A percentile compares a stretch with the other conserved stretches of the same genome.
phyloP scores from a whole-genome alignment of 2,888 invertebrate species.

The Isotomurus palustris region DNA sequence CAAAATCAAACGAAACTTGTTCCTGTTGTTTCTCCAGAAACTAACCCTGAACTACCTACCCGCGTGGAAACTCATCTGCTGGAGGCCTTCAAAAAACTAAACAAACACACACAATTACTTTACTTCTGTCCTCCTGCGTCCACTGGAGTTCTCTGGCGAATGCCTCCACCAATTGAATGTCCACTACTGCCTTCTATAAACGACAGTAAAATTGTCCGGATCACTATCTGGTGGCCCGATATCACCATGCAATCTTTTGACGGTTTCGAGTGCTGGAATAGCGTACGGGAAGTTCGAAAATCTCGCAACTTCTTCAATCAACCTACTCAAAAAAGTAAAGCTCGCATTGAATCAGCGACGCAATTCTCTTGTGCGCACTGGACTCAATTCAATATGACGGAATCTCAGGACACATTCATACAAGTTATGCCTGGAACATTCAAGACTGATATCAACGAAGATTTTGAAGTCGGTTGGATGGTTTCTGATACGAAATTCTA shows the following conservation, averaged over 20 bases:
- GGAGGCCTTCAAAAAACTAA: too few species aligned
- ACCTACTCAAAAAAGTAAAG: not conserved
- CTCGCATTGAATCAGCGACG: not conserved
- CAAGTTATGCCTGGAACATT: too few species aligned
- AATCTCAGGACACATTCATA: too few species aligned
- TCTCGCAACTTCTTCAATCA: not conserved
- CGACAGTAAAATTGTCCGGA: not conserved
- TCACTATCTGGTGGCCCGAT: slow-evolving; percentile 4
- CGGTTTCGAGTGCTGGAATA: slow-evolving; percentile 1
- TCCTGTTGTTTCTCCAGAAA: too few species aligned
- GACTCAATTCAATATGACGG: not conserved
- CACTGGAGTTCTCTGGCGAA: not conserved
- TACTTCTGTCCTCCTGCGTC: not conserved
- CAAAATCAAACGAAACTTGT: too few species aligned
- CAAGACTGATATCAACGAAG: too few species aligned
- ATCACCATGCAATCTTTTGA: not conserved
- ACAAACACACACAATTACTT: too few species aligned
- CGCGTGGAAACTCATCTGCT: too few species aligned
- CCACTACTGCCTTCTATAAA: not conserved
- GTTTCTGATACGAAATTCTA: too few species aligned
- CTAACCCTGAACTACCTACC: too few species aligned
- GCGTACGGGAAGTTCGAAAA: too few species aligned
- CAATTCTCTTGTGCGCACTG: not conserved
- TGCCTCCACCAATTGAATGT: slow-evolving; percentile 3
- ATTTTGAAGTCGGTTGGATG: not conserved